Percentiles rank a stretch among this genome's conserved stretches.
Conservation (phyloP, 2,888 invertebrate species). For the Lamellibrachia columna region DNA sequence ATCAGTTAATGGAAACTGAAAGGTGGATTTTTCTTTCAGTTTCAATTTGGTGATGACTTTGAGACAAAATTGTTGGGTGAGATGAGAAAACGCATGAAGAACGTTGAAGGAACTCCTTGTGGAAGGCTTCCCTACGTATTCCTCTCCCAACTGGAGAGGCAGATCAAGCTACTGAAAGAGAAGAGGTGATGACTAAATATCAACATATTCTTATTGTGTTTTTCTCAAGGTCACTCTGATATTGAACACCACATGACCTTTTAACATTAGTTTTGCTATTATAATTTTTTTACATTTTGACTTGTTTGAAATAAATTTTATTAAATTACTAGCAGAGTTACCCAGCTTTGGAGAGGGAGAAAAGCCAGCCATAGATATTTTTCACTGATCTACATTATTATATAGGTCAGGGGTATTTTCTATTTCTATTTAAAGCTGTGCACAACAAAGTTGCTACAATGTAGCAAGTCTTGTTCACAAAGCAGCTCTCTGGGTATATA, state of each 20-base stretch:
- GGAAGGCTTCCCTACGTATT: constrained; percentile 73
- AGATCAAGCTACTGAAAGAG: constrained; percentile 13
- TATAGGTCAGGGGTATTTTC: too few species aligned
- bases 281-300: too few species aligned
- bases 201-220: neutral
- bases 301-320: too few species aligned
- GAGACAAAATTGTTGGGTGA: constrained; percentile 73
- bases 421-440: too few species aligned
- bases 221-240: neutral
- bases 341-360: too few species aligned
- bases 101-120: constrained; percentile 73
- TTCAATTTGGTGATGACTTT: constrained; percentile 76
- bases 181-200: neutral
- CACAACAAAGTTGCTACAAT: too few species aligned
- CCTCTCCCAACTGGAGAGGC: constrained; percentile 18
- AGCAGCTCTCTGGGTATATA: too few species aligned
- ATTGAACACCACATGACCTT: neutral
- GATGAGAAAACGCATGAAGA: constrained; percentile 70
- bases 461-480: too few species aligned
- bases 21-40: constrained; percentile 65
- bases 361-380: too few species aligned
- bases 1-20: neutral
- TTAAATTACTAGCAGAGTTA: too few species aligned
- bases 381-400: too few species aligned
- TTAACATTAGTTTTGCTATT: neutral